Base-by-base conservation (phyloP, 2,888 invertebrate species). In the Hybos culiciformis region DNA sequence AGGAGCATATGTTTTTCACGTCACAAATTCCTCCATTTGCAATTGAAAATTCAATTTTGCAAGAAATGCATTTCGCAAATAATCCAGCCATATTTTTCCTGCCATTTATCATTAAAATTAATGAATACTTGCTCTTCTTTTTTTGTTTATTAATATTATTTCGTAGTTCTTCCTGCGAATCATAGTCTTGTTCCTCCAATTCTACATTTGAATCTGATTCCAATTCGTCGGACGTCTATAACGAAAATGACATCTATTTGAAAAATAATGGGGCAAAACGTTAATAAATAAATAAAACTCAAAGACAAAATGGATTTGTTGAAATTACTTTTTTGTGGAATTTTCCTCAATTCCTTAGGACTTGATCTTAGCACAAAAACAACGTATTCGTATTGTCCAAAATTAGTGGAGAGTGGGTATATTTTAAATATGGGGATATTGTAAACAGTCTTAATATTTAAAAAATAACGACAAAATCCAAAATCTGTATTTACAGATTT, bases 11-110 rank as follows among this genome's bases (percentile, higher is more conserved):
- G 29, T 14, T 20, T 23, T 20, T 37, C 23, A 37, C 14, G 12
- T 37, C 37, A 3, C 9, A n/a, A n/a, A 37, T 20, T 37, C 37
- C 37, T 18, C 37, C 37, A 37, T 37, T 37, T 14, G 37, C 3
- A 4, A 37, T 37, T 29, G 29, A 29, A 29, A 29, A 29, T n/a
- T 29, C 29, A 29, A 29, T 4, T 12, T 29, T 29, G 12, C 29
- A 29, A 29, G 12, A 6, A 29, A 29, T 29, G 29, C 29, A 29
- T n/a, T 29, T 29, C 12, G 29, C 29, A 29, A 29, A 2, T 6
- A 8, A 14, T 32, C 7, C 15, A 19, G 12, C 19, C 21, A 7
- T 38, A 42, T 15, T 37, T 14, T 19, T 15, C 9, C n/a, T 38
- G 38, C 21, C 42, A 31, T 14, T 29, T 15, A n/a, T 18, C 3